These are phyloP conservation scores for Drosophila suboccidentalis DNA, from an alignment of 2,888 invertebrate species.

Conservation along the genomic window DNA sequence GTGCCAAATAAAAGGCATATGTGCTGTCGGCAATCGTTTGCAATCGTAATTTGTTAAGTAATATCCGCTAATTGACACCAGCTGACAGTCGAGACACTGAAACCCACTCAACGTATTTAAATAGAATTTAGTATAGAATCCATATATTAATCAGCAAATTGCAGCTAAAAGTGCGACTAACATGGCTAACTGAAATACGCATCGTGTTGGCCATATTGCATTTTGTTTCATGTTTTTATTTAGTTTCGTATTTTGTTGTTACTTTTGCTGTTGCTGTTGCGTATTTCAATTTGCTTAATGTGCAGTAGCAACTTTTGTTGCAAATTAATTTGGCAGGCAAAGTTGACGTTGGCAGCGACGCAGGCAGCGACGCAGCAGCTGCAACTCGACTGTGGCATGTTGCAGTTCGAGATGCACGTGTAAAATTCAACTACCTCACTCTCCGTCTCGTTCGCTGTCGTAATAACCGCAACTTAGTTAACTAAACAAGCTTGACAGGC, in stretches of 20 bases:
- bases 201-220: constrained; percentile 15
- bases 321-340: constrained; percentile 75
- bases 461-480: constrained; percentile 81
- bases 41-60: neutral
- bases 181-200: constrained; percentile 15
- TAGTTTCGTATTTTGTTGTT: constrained; percentile 12
- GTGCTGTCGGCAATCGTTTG: neutral
- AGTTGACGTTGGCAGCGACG: constrained; percentile 65
- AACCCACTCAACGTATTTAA: neutral
- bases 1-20: neutral
- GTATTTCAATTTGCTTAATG: constrained; percentile 74
- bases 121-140: neutral
- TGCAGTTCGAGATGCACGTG: constrained; percentile 46
- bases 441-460: constrained; percentile 53
- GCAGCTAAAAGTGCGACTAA: constrained; percentile 11
- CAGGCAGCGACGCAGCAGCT: neutral
- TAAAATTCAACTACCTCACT: constrained; percentile 14
- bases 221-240: constrained; percentile 13
- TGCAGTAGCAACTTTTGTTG: constrained; percentile 70
- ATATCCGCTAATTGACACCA: neutral
- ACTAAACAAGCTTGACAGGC: constrained; percentile 77
- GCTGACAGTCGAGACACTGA: constrained; percentile 10
- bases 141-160: constrained; percentile 43
- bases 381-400: constrained; percentile 7
- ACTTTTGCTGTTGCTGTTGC: constrained; percentile 30